Evolutionary conservation across 2,113 vertebrate species (phyloP).

Genomic region (Cololabis saira): DNA sequence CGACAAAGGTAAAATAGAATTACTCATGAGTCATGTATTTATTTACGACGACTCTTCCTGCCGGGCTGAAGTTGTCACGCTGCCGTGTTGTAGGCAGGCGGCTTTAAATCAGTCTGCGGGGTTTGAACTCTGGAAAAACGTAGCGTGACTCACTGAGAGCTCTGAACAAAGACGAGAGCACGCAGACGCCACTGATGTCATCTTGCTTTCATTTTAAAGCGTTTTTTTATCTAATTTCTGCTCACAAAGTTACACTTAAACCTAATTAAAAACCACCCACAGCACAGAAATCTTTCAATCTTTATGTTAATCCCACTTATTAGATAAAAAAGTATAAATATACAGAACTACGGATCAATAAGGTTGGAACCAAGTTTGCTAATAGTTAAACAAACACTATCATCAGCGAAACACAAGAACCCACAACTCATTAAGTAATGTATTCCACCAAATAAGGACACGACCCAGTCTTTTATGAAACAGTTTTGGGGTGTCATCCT

Average conservation of each 20-base stretch:
- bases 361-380: too few relatives aligned
- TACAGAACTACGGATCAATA: too few relatives aligned
- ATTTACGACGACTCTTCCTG: slow-evolving; percentile 6
- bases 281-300: too few relatives aligned
- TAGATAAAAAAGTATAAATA: too few relatives aligned
- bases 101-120: background rate
- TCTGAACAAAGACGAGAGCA: background rate
- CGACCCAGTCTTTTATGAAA: too few relatives aligned
- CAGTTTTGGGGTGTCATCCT: too few relatives aligned
- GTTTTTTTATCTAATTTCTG: background rate
- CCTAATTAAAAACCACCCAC: background rate
- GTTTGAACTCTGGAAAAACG: background rate
- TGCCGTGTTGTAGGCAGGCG: background rate
- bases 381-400: too few relatives aligned
- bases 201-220: background rate
- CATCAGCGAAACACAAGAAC: too few relatives aligned
- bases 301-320: too few relatives aligned
- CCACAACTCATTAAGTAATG: too few relatives aligned
- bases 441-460: too few relatives aligned
- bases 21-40: slow-evolving; percentile 10
- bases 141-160: background rate
- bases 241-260: background rate
- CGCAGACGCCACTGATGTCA: background rate
- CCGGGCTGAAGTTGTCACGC: background rate
- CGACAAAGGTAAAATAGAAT: slow-evolving; percentile 11